A percentile compares a stretch with the other conserved stretches of the same genome.
Conservation (phyloP, 2,797 vertebrate genomes). For the Knipowitschia caucasica region DNA sequence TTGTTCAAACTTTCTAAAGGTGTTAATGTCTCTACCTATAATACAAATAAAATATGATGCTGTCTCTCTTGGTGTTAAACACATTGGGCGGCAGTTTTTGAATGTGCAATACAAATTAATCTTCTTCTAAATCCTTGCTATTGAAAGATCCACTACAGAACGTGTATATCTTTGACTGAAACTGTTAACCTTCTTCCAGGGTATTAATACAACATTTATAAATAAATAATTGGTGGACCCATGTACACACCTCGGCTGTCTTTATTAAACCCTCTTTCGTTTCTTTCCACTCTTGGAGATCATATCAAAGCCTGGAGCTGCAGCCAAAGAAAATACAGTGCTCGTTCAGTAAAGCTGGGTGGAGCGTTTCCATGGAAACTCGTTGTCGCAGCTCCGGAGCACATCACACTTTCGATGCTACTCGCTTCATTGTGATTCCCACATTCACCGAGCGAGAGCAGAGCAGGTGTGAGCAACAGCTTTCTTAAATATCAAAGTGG, state of each 20-base stretch:
- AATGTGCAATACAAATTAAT: too few relatives aligned
- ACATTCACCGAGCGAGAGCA: conserved; percentile 45
- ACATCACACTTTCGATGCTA: conserved; percentile 68
- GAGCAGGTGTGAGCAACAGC: conserved; percentile 69
- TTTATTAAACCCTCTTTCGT: conserved; percentile 1
- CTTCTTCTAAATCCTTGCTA: too few relatives aligned
- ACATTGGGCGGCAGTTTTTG: too few relatives aligned
- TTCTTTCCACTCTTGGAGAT: conserved; percentile 17
- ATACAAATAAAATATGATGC: too few relatives aligned
- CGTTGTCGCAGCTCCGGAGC: conserved; percentile 64
- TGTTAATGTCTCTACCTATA: too few relatives aligned
- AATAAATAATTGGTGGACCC: neutral
- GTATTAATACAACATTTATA: neutral
- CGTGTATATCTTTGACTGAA: neutral
- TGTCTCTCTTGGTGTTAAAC: too few relatives aligned
- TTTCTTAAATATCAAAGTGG: conserved; percentile 58
- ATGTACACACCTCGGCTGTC: conserved; percentile 5
- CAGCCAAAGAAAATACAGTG: conserved; percentile 48
- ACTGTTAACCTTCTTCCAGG: neutral
- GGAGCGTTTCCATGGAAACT: conserved; percentile 75
- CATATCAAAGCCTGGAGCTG: conserved; percentile 40
- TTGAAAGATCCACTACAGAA: too few relatives aligned
- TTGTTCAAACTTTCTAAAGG: too few relatives aligned
- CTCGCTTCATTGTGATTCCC: conserved; percentile 56
- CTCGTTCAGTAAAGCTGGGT: conserved; percentile 63